These are phyloP conservation scores for Muntiacus muntjak DNA, from an alignment of 2,113 vertebrate genomes.

Conservation along the genomic window DNA sequence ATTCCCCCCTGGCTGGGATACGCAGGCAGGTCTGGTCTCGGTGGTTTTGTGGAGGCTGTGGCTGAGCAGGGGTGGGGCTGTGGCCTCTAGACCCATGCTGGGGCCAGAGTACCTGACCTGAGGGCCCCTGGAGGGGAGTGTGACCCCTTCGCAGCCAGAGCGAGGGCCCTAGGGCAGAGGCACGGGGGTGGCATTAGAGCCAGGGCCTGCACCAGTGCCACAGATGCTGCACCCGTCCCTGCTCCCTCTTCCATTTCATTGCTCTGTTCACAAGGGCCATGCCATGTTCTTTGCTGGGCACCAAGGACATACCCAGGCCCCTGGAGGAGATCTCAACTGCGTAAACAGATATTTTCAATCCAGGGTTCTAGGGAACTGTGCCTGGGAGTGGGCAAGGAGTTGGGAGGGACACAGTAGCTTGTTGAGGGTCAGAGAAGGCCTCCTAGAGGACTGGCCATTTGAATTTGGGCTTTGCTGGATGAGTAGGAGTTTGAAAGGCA, in stretches of 20 bases:
- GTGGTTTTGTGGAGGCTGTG: neutral
- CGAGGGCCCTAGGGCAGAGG: neutral
- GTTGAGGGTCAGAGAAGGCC: neutral
- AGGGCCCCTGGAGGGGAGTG: neutral
- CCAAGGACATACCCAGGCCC: neutral
- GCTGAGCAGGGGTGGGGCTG: neutral
- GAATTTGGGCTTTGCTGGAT: neutral
- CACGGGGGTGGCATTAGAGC: neutral
- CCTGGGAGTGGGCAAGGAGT: neutral
- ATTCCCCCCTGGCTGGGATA: neutral
- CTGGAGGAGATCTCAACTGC: neutral
- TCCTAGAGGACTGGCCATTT: neutral
- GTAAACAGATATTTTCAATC: neutral
- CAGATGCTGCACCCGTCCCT: neutral
- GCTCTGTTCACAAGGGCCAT: neutral
- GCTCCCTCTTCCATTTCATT: neutral
- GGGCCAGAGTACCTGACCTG: neutral
- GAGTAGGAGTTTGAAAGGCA: neutral
- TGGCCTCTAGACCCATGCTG: neutral
- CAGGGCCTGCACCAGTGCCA: neutral
- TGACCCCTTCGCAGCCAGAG: neutral
- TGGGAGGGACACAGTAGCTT: neutral
- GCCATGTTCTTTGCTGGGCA: neutral
- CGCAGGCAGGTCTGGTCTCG: neutral
- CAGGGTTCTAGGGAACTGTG: neutral